phyloP scores from a whole-genome alignment of 1,140 invertebrate species.

The Neodiprion virginianus region DNA sequence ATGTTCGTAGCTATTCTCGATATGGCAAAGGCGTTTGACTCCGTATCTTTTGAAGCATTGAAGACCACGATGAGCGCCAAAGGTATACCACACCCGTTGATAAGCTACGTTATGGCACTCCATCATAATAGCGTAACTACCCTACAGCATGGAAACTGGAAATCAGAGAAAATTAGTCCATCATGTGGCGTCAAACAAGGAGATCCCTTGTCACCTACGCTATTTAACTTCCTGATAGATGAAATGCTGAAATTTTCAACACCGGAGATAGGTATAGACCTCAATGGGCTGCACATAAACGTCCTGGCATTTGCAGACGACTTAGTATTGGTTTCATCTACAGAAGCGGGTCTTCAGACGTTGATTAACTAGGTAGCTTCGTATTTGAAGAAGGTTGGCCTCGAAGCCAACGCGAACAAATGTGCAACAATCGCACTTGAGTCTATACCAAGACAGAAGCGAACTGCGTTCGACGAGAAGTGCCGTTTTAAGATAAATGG shows the following conservation, averaged over 20 bases:
- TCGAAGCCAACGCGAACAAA: not conserved
- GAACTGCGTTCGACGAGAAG: not conserved
- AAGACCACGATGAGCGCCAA: not conserved
- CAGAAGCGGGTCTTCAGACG: conserved; percentile 23
- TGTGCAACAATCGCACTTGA: conserved; percentile 18
- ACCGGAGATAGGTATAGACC: no score
- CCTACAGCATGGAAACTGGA: not conserved
- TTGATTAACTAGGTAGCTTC: not conserved
- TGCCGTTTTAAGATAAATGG: conserved; percentile 1
- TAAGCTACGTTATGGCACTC: conserved; percentile 4
- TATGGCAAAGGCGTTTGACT: conserved; percentile 24
- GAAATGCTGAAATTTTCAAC: no score
- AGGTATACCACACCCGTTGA: conserved; percentile 9
- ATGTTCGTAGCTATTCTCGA: conserved; percentile 8
- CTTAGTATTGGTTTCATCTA: conserved; percentile 31
- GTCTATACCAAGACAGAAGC: conserved; percentile 6
- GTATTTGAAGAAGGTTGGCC: conserved; percentile 15
- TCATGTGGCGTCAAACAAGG: conserved; percentile 18
- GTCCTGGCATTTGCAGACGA: conserved; percentile 34
- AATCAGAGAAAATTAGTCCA: conserved; percentile 3
- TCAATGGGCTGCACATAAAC: no score
- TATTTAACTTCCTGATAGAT: no score
- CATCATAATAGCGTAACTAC: not conserved
- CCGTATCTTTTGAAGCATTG: conserved; percentile 10
- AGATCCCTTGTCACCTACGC: conserved; percentile 16